Conservation (phyloP, 2,888 invertebrate genomes). For the Seira musarum region DNA sequence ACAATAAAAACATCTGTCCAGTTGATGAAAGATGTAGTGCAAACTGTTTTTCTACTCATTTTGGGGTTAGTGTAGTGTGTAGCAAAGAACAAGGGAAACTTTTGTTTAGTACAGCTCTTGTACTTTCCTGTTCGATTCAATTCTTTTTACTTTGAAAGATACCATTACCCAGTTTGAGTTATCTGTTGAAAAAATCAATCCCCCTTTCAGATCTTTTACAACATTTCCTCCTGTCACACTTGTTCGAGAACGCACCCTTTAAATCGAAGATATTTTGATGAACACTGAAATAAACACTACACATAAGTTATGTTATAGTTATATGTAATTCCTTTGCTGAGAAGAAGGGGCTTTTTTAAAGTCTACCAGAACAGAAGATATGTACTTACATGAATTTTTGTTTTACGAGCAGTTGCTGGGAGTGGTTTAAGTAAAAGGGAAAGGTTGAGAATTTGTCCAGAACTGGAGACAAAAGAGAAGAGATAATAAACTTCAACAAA, state of each 20-base stretch:
- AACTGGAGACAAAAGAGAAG: constrained; percentile 30
- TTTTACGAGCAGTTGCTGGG: constrained; percentile 47
- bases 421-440: constrained; percentile 48
- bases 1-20: constrained; percentile 8
- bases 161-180: constrained; percentile 11
- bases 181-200: constrained; percentile 12
- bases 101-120: not conserved
- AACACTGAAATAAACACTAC: too few species aligned
- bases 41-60: not conserved
- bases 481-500: constrained; percentile 41
- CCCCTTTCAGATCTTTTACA: constrained; percentile 12
- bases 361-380: not conserved
- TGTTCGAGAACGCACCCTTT: constrained; percentile 11
- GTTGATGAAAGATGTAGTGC: constrained; percentile 11
- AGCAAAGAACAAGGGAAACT: not conserved
- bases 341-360: too few species aligned
- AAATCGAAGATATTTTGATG: constrained; percentile 8
- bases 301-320: too few species aligned
- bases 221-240: constrained; percentile 13
- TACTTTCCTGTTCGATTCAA: not conserved
- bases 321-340: too few species aligned
- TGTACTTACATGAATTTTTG: constrained; percentile 15
- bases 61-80: not conserved
- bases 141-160: constrained; percentile 6
- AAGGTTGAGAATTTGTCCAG: constrained; percentile 47